These are phyloP conservation scores for Hystrix cristata DNA, from an alignment of 2,113 vertebrate species.

Conservation along the genomic window DNA sequence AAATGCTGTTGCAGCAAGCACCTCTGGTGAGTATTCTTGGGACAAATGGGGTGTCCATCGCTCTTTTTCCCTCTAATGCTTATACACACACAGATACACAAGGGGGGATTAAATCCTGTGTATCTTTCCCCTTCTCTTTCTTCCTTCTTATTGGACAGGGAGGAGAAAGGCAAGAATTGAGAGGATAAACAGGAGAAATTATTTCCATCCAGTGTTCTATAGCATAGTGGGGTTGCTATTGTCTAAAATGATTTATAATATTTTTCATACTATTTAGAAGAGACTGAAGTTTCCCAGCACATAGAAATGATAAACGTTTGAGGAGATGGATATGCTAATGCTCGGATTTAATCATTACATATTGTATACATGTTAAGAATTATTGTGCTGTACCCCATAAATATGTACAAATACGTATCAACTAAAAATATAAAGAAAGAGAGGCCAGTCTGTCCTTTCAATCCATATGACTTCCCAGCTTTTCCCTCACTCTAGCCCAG, in stretches of 20 bases:
- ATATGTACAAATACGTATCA: background rate
- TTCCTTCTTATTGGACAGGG: background rate
- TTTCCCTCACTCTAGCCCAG: background rate
- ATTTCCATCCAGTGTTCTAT: background rate
- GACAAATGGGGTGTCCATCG: background rate
- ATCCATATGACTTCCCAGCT: background rate
- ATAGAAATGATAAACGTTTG: background rate
- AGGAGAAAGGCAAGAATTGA: conserved; percentile 22
- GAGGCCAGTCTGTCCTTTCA: conserved; percentile 25
- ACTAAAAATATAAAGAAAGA: background rate
- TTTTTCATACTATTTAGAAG: background rate
- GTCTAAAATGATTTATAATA: background rate
- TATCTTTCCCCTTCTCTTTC: background rate
- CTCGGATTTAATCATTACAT: background rate
- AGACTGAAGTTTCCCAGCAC: background rate
- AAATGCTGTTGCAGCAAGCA: background rate
- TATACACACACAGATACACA: background rate
- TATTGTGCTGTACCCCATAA: background rate
- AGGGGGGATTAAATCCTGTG: background rate
- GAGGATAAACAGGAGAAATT: background rate
- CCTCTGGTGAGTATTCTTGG: background rate
- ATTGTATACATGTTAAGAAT: background rate
- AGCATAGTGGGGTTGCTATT: background rate
- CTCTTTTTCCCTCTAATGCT: background rate
- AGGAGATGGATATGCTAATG: background rate